Evolutionary conservation across 2,797 vertebrate species (phyloP), one percentile per base, ranked within the genome.

Genomic region (Megaceryle alcyon): DNA sequence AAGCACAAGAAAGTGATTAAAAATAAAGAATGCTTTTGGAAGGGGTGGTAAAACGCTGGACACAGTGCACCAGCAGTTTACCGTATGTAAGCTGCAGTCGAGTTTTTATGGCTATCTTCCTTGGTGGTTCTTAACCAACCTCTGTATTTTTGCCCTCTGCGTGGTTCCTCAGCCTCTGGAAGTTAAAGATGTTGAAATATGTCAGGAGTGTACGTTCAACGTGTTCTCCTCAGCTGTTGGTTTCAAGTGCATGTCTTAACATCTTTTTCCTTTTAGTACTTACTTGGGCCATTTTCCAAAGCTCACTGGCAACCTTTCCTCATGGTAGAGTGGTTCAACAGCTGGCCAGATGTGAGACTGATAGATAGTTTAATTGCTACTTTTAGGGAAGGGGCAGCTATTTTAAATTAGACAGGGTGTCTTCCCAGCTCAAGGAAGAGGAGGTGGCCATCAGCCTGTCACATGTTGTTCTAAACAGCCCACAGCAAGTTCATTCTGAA

Each of bases 281-380:
- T 71, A 33, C 29, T 29, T 53, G 28, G 59, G 72, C 25, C 0
- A 0, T 83, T 81, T 88, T 76, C 43, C 59, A 76, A 3, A 1
- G 3, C 5, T 81, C n/a, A 12, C 26, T 53, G 49, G 28, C 73
- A 64, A 54, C 14, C 18, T n/a, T 76, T 84, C 66, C 46, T 63
- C 15, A 3, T 11, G 23, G 31, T n/a, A 41, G n/a, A 39, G 39
- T 23, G 17, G 51, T 72, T 91, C 85, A 84, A 64, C 85, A 92
- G 59, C 77, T 88, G 91, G 76, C 51, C 73, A 96, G 85, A 80
- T 81, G 79, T 82, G 56, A 82, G 68, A 46, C 9, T 57, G 37
- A 39, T 78, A 65, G 41, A 48, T 72, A 90, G 65, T 60, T 83
- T 61, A 86, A 59, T 16, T 78, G n/a, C 13, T 49, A 31, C 46